Evolutionary conservation across 1,140 invertebrate genomes (phyloP), one percentile per base, ranked within the genome.

Genomic region (Metaphire vulgaris): DNA sequence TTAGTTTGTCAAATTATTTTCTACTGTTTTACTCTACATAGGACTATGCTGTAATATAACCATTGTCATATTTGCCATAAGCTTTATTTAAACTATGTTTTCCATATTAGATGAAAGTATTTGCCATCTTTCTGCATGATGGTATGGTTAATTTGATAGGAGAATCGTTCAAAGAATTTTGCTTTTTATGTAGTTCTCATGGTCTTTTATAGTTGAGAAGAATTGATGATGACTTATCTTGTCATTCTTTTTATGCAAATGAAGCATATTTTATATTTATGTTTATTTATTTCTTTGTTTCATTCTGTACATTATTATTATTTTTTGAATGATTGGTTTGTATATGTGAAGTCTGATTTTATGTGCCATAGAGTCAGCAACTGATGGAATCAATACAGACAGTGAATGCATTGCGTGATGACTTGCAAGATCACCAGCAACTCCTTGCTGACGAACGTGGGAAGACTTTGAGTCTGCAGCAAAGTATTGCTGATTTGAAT

Each of bases 321-420:
- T 56, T 12, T 56, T 6, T 56, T 56, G 41, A 56, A 56, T 56
- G 41, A 56, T 56, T 56, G 6, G 6, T 56, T 56, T 56, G 14
- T 16, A 14, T 15, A 69, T 16, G 15, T 69, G 15, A 16, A 12
- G 41, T 56, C 41, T 56, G 41, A 6, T 56, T 56, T 56, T 56
- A 56, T 56, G 41, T 56, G 41, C 14, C 29, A 15, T 72, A n/a
- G n/a, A 2, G n/a, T 12, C 65, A 74, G 74, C 34, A 67, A 67
- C 30, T 66, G 1, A 66, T 30, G 74, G 41, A 34, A n/a, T 21
- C 29, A 28, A 14, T 30, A 67, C 56, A 74, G 31, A 74, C 64
- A 29, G 1, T 74, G 21, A 30, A 31, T 2, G 32, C 21, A 14
- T 28, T 74, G 12, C 41, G 64, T 6, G 16, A 34, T 6, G 41